A percentile compares a stretch with the other conserved stretches of the same genome.
These are phyloP conservation scores for human DNA, from an alignment of 2,113 vertebrate genomes.

Conservation along the genomic window GRCh38 chr4:172177501-172178000, in stretches of 20 bases:
- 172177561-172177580: slow-evolving; percentile 48
- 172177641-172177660: background rate
- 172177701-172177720: too few relatives aligned
- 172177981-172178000: slow-evolving; percentile 12
- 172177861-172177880: background rate
- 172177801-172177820: background rate
- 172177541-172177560: slow-evolving; percentile 19
- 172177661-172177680: background rate
- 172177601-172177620: background rate
- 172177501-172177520: background rate
- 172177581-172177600: slow-evolving; percentile 18
- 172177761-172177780: fast-evolving
- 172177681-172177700: background rate
- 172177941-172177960: background rate
- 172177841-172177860: background rate
- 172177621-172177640: background rate
- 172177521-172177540: background rate
- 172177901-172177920: background rate
- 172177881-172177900: background rate
- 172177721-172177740: background rate
- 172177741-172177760: background rate
- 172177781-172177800: too few relatives aligned
- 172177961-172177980: background rate
- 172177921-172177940: background rate
- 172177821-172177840: fast-evolving